Conservation (phyloP, 1,140 invertebrate species). For the Daktulosphaira vitifoliae region DNA sequence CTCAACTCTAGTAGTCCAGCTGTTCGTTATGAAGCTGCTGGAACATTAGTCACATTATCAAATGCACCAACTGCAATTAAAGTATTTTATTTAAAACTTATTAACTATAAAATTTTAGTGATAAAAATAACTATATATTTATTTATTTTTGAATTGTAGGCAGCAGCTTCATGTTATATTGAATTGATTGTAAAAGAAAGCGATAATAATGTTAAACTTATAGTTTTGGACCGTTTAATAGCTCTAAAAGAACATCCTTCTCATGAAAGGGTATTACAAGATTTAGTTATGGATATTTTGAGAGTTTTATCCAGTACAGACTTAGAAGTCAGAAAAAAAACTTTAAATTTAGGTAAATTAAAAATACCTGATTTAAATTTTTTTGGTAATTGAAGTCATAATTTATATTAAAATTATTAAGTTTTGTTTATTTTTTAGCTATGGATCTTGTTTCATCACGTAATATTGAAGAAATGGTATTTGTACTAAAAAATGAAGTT, state of each 20-base stretch:
- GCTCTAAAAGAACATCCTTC: conserved; percentile 76
- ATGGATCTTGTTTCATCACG: conserved; percentile 88
- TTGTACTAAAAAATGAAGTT: conserved; percentile 89
- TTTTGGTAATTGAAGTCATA: too few relatives aligned
- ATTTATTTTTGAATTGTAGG: conserved; percentile 45
- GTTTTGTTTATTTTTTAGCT: conserved; percentile 46
- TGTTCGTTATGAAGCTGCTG: conserved; percentile 96
- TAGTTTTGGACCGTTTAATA: conserved; percentile 90
- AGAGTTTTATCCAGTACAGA: conserved; percentile 88
- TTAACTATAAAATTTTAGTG: neutral
- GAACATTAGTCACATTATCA: conserved; percentile 98
- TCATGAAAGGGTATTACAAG: conserved; percentile 89
- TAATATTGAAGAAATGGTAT: conserved; percentile 93
- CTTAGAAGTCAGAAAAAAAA: conserved; percentile 87
- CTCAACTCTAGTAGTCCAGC: conserved; percentile 93
- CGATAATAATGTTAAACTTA: conserved; percentile 99
- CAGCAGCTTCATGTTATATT: conserved; percentile 95
- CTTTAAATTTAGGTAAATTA: conserved; percentile 57
- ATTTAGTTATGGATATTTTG: conserved; percentile 97
- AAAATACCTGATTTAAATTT: neutral
- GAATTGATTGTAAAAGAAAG: conserved; percentile 98
- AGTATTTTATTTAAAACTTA: conserved; percentile 44
- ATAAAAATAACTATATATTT: neutral
- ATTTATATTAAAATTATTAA: neutral
- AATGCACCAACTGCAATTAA: conserved; percentile 94